Percentiles rank a stretch among this genome's conserved stretches.
phyloP scores from a whole-genome alignment of 2,797 vertebrate genomes.

The Sphenopsis melanotis region DNA sequence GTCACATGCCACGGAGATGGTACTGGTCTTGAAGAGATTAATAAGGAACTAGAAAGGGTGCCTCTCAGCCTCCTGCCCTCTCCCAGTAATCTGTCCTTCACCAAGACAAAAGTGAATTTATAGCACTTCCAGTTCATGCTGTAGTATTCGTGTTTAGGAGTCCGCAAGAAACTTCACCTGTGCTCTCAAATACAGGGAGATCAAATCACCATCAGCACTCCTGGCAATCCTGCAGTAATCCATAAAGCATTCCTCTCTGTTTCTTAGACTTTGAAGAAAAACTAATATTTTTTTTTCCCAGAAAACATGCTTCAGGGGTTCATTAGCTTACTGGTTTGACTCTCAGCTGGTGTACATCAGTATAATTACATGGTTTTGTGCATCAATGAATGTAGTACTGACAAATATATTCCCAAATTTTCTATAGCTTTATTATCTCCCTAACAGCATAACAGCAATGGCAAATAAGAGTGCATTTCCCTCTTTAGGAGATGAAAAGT shows the following conservation, averaged over 20 bases:
- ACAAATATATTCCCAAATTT: not conserved
- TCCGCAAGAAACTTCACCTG: not conserved
- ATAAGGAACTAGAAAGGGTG: not conserved
- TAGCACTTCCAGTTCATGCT: not conserved
- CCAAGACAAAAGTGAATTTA: not conserved
- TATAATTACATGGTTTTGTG: not conserved
- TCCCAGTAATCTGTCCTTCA: not conserved
- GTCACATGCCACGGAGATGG: not conserved
- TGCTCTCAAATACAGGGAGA: not conserved
- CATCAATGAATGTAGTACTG: not conserved
- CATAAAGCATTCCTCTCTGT: not conserved
- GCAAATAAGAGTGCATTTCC: not conserved
- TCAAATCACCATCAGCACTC: not conserved
- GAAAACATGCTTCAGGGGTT: not conserved
- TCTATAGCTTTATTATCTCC: not conserved
- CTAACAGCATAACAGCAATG: not conserved
- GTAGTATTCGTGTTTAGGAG: not conserved
- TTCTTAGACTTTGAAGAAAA: not conserved
- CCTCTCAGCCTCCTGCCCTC: not conserved
- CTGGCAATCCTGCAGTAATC: not conserved
- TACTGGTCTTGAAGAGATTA: not conserved
- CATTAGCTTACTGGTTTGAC: not conserved
- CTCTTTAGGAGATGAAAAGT: not conserved
- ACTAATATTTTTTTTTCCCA: not conserved
- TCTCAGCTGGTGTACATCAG: not conserved